Evolutionary conservation across 2,888 invertebrate species (phyloP).

Genomic region (Taphrorychus bicolor): DNA sequence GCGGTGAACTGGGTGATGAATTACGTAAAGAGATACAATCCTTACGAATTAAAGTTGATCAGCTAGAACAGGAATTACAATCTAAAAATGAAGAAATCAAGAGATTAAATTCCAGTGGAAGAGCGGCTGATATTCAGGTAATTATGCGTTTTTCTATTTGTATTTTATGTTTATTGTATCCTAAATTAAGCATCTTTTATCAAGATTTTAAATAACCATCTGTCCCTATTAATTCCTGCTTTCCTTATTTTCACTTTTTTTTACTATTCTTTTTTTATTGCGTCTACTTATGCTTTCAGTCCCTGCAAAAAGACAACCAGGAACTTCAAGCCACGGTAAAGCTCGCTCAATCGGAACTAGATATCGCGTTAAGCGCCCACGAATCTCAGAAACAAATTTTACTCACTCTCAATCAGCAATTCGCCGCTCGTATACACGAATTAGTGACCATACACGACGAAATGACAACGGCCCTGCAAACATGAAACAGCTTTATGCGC

Average conservation of each 20-base stretch:
- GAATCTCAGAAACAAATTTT: conserved; percentile 83
- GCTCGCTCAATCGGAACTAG: conserved; percentile 80
- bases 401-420: conserved; percentile 82
- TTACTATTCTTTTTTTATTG: background rate
- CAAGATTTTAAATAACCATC: too few species aligned
- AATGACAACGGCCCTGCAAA: conserved; percentile 80
- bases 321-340: conserved; percentile 73
- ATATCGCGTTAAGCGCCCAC: conserved; percentile 79
- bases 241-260: too few species aligned
- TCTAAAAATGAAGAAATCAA: conserved; percentile 85
- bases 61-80: conserved; percentile 81
- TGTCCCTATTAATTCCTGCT: too few species aligned
- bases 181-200: too few species aligned
- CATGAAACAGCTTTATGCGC: conserved; percentile 56
- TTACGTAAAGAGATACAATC: conserved; percentile 76
- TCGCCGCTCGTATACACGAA: conserved; percentile 81
- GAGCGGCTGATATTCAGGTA: conserved; percentile 51
- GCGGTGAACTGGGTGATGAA: conserved; percentile 78
- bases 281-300: conserved; percentile 6
- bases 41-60: conserved; percentile 81
- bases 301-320: conserved; percentile 69
- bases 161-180: too few species aligned
- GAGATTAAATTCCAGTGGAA: conserved; percentile 61
- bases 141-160: background rate
- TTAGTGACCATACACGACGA: conserved; percentile 84